Evolutionary conservation across 2,113 vertebrate genomes (phyloP), one percentile per base, ranked within the genome.

Genomic region (Rhadina sibilatrix): DNA sequence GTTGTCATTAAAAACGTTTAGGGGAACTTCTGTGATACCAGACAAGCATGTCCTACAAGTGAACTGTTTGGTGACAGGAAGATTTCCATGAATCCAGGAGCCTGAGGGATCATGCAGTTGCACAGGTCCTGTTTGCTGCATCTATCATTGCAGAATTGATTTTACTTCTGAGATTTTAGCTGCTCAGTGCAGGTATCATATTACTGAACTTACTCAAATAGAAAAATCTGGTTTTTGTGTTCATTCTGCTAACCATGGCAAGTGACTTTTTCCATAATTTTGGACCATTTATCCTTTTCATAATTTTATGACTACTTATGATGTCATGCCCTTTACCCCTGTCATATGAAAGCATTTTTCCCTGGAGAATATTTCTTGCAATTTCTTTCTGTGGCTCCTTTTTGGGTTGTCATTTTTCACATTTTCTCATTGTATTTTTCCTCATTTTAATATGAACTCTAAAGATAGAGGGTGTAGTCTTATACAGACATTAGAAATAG

Each of bases 91-190:
- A 68, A 20, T 47, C 75, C 30, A 25, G 65, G 49, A 75, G 21
- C 12, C 52, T 28, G 23, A 5, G 31, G 8, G 2, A 10, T 42
- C 2, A 3, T 31, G 22, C 8, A 77, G 1, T 44, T 2, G 0
- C 24, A 27, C 12, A 8, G 7, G 38, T 78, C 33, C 9, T 49
- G 35, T 71, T 68, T 64, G 56, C 28, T 53, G 60, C 20, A 60
- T 31, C 33, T 5, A 1, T 52, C 0, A 0, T 3, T 54, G 22
- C 37, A 87, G 24, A 78, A 64, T 28, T 8, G 5, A 3, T 37
- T 68, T 53, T 84, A 4, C 42, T 77, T 70, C 59, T 28, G 28
- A 19, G 6, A 9, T 46, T 72, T 75, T 37, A 89, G n/a, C 40
- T 87, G 49, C 28, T 53, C 25, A 19, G 17, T 69, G 54, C 19